Percentiles rank a stretch among this genome's conserved stretches.
phyloP scores from a whole-genome alignment of 2,888 invertebrate genomes.

The Elmis aenea region DNA sequence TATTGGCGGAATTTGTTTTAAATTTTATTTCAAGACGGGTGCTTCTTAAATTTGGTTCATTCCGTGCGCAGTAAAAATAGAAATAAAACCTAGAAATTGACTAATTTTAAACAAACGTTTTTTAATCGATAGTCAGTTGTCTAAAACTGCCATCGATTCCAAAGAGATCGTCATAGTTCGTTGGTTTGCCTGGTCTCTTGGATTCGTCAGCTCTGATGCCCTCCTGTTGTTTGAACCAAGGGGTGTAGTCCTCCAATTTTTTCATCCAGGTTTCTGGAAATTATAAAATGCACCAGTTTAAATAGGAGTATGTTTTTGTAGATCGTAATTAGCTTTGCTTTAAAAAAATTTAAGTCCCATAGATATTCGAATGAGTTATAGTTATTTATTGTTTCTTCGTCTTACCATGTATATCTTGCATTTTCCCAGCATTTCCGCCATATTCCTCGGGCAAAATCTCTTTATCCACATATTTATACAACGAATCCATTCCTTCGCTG shows the following conservation, averaged over 20 bases:
- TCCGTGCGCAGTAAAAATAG: too few relatives aligned
- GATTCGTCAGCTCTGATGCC: constrained; percentile 72
- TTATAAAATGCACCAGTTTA: background rate
- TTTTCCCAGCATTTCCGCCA: constrained; percentile 72
- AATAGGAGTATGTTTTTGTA: constrained; percentile 10
- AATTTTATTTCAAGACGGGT: too few relatives aligned
- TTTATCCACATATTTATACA: constrained; percentile 73
- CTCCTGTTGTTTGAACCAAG: constrained; percentile 80
- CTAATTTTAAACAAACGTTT: too few relatives aligned
- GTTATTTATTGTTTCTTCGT: too few relatives aligned
- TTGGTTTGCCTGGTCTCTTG: constrained; percentile 77
- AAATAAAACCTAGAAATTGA: too few relatives aligned
- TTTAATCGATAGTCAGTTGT: constrained; percentile 75
- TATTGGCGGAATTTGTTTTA: too few relatives aligned
- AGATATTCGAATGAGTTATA: too few relatives aligned
- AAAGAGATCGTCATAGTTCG: constrained; percentile 79
- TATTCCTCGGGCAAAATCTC: constrained; percentile 79
- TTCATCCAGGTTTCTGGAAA: constrained; percentile 71
- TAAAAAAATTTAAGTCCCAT: too few relatives aligned
- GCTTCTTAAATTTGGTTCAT: too few relatives aligned
- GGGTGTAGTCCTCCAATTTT: constrained; percentile 68
- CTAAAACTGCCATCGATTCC: constrained; percentile 88
- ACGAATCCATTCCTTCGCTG: constrained; percentile 60
- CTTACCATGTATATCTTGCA: constrained; percentile 67
- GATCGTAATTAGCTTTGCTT: too few relatives aligned